Base-by-base conservation (phyloP, 2,888 invertebrate genomes). In the Allolobophora icterica region DNA sequence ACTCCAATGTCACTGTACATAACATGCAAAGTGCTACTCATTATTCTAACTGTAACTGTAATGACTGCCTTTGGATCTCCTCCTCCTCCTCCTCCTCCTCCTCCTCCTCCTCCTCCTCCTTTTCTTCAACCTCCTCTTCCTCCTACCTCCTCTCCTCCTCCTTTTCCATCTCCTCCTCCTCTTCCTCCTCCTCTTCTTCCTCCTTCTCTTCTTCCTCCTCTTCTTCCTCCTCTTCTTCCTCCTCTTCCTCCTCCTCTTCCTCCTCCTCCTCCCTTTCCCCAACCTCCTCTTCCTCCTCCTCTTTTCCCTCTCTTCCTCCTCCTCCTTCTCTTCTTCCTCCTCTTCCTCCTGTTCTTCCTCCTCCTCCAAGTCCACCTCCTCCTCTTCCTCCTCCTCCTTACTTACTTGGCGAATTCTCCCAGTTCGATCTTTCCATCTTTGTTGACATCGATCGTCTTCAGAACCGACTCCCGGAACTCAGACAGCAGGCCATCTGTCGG, bases 371-470 rank as follows among this genome's bases (percentile, higher is more conserved):
- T 87, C n/a, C 34, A 5, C 17, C 34, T 87, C 24, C 24, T 42
- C 24, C 24, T 24, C 24, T 6, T 52, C 24, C 5, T 84, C 17
- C 21, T n/a, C 17, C 38, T 38, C 17, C 34, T 87, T 33, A 83
- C 71, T 24, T 89, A 91, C 91, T 91, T 91, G 30, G 91, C 87
- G 42, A 91, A 91, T 84, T 91, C 91, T 91, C 90, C 92, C 15
- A 92, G 87, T 89, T 92, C 91, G 34, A 92, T 92, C 89, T 90
- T 92, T 33, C 91, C 91, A 34, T 91, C 91, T 42, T 90, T 89
- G 90, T 92, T 92, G 84, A 89, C 83, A 58, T 92, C 91, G 21
- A 90, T 89, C 6, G 35, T 71, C 33, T 83, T 34, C 89, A 91
- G 35, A 24, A 91, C 91, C 5, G 89, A 71, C 17, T 89, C 87